Base-by-base conservation (phyloP, 2,797 vertebrate species). In the Dipus sagitta region DNA sequence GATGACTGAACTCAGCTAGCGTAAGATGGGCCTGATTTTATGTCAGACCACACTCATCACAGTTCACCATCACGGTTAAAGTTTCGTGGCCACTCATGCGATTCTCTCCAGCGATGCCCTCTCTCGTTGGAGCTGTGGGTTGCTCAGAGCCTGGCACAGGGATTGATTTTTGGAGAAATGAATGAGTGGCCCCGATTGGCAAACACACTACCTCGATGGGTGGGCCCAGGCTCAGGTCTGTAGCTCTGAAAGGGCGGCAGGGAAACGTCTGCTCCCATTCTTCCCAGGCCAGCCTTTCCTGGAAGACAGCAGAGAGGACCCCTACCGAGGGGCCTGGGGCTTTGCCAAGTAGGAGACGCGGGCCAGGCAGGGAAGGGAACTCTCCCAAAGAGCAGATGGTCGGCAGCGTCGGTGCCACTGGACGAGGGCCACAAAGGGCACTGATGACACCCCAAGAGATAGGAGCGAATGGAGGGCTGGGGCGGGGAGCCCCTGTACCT, bases 1-100 rank as follows among this genome's bases (percentile, higher is more conserved):
- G 21, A 5, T 72, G 47, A 86, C 60, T 95, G 62, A 84, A 92
- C 88, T 58, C 23, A 65, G 18, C 20, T 76, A 83, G 82, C 83
- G 24, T 91, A 62, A 88, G 77, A 62, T 58, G 30, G 32, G 20
- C 9, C 86, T 81, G 58, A 20, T 62, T 67, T 92, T 86, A 3
- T 11, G 52, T 78, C n/a, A 79, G 72, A 3, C 20, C 60, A 17
- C 24, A 62, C 1, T 83, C 72, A 26, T 42, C 54, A 32, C 86
- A 79, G 79, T 67, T 92, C 21, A 3, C 32, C 6, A 80, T 75
- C 62, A 38, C 32, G 71, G 38, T 72, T 54, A 32, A 83, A 23
- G 26, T 80, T 79, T 42, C 60, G 32, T 38, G 82, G 9, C n/a
- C 78, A 92, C 62, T 52, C 1, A 26, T 6, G 58, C n/a, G 58